phyloP scores from a whole-genome alignment of 2,797 vertebrate species.

The Botia almorhae region DNA sequence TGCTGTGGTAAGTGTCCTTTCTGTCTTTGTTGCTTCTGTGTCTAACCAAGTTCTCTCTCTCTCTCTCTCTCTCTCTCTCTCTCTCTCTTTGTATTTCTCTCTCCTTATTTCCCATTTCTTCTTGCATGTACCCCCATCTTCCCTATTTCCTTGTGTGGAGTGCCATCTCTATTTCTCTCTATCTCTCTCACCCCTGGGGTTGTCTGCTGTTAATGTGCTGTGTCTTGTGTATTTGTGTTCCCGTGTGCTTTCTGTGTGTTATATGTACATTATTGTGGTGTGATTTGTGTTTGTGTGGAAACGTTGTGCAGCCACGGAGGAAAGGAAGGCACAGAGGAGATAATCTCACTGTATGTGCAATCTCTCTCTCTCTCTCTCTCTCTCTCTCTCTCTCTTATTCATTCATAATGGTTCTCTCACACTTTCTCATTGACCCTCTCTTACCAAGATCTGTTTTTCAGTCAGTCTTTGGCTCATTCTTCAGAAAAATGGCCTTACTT shows the following conservation, averaged over 20 bases:
- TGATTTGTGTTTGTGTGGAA: slow-evolving; percentile 58
- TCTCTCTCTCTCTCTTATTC: no score
- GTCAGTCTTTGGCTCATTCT: no score
- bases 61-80: slow-evolving; percentile 62
- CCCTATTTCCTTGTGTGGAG: slow-evolving; percentile 23
- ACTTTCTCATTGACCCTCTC: background rate
- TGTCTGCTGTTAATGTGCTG: slow-evolving; percentile 55
- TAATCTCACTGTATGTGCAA: slow-evolving; percentile 92
- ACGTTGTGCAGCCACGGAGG: slow-evolving; percentile 86
- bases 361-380: slow-evolving; percentile 16
- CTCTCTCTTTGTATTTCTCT: slow-evolving; percentile 27
- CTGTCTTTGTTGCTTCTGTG: slow-evolving; percentile 74
- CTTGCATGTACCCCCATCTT: slow-evolving; percentile 7
- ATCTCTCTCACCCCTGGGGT: slow-evolving; percentile 33
- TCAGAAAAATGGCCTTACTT: no score
- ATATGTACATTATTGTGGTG: slow-evolving; percentile 64
- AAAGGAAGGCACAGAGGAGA: slow-evolving; percentile 92
- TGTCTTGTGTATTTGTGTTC: slow-evolving; percentile 52
- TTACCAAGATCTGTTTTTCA: background rate
- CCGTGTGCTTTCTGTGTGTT: slow-evolving; percentile 49
- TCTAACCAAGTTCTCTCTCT: slow-evolving; percentile 75
- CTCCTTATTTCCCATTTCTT: background rate
- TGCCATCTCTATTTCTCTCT: slow-evolving; percentile 13
- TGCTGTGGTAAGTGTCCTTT: slow-evolving; percentile 78
- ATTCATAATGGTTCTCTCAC: background rate